Conservation (phyloP, 2,888 invertebrate species). For the Lamellibrachia satsuma region DNA sequence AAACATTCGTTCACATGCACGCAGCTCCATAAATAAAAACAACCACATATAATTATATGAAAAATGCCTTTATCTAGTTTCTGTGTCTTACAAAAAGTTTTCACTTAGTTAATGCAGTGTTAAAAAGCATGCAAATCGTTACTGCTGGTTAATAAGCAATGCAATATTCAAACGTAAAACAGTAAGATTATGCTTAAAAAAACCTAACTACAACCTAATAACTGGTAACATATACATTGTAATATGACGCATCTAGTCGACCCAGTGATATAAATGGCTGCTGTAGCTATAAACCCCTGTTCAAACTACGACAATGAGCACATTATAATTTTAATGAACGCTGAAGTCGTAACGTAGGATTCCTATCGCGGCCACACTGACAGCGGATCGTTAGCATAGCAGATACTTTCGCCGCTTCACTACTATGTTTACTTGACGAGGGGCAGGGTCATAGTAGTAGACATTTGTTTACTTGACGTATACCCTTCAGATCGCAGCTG, state of each 20-base stretch:
- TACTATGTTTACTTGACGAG: too few species aligned
- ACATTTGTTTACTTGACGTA: too few species aligned
- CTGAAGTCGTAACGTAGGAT: too few species aligned
- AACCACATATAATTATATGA: background rate
- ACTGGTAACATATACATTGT: background rate
- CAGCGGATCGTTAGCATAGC: too few species aligned
- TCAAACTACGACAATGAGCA: background rate
- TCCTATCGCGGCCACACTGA: too few species aligned
- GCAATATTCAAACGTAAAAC: background rate
- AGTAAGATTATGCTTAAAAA: background rate
- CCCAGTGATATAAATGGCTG: background rate
- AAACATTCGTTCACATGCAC: background rate
- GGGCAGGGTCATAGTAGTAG: too few species aligned
- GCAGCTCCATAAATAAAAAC: background rate
- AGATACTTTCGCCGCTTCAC: too few species aligned
- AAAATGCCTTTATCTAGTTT: background rate
- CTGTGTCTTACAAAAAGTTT: background rate
- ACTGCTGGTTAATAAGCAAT: background rate
- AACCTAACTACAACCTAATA: background rate
- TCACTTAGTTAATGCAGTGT: background rate
- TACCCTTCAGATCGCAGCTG: too few species aligned
- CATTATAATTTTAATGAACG: background rate
- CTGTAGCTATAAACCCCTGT: background rate
- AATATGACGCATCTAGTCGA: background rate
- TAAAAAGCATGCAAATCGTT: background rate